These are phyloP conservation scores for Cyanocitta stelleri DNA, from an alignment of 2,113 vertebrate species.

Conservation along the genomic window DNA sequence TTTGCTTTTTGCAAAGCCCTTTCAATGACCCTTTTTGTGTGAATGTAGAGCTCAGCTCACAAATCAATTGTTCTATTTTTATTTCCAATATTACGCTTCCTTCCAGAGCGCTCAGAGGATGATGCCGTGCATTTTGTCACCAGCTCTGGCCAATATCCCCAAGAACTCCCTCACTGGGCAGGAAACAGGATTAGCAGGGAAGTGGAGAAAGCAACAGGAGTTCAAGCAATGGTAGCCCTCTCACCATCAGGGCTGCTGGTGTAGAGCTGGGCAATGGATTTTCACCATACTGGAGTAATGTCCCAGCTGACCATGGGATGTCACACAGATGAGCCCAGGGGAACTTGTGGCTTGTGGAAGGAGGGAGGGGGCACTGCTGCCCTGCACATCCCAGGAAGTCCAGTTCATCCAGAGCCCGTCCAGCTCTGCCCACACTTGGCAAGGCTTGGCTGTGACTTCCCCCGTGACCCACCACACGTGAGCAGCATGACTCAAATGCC, in stretches of 20 bases:
- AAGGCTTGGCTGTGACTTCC: not conserved
- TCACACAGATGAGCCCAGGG: not conserved
- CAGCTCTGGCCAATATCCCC: not conserved
- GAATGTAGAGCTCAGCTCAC: not conserved
- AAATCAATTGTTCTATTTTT: slow-evolving; percentile 34
- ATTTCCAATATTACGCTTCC: slow-evolving; percentile 15
- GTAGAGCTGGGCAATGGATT: not conserved
- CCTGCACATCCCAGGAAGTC: not conserved
- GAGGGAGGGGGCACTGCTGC: not conserved
- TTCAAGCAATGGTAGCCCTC: not conserved
- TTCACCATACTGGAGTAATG: not conserved
- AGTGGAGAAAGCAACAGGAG: not conserved
- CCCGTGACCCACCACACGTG: rapidly evolving
- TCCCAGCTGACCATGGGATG: not conserved
- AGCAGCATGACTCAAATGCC: not conserved
- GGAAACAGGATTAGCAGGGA: not conserved
- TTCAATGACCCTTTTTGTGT: slow-evolving; percentile 12
- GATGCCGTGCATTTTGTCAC: not conserved
- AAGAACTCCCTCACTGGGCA: not conserved
- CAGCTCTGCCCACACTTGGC: not conserved
- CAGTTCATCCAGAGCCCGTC: not conserved
- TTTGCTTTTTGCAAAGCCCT: not conserved
- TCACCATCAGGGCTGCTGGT: not conserved
- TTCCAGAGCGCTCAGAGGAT: not conserved
- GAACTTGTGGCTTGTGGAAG: not conserved